Percentiles rank a stretch among this genome's conserved stretches.
phyloP scores from a whole-genome alignment of 2,888 invertebrate genomes.

The Drosophila atroscutellata region DNA sequence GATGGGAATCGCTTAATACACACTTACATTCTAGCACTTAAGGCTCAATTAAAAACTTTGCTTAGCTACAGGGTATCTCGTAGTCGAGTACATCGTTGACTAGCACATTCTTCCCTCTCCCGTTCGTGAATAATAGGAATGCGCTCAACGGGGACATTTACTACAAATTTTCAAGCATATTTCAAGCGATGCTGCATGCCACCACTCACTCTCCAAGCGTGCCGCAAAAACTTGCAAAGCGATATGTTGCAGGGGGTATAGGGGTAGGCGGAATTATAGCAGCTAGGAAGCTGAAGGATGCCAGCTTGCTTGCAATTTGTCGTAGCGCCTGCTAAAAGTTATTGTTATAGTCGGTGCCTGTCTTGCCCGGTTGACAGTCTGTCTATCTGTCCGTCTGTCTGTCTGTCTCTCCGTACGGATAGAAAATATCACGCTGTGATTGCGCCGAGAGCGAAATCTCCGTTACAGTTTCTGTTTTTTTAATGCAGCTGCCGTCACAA shows the following conservation, averaged over 20 bases:
- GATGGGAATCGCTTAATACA: background rate
- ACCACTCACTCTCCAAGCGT: slow-evolving; percentile 18
- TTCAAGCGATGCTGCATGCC: slow-evolving; percentile 47
- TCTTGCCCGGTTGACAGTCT: slow-evolving; percentile 35
- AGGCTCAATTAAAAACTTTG: background rate
- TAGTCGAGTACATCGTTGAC: background rate
- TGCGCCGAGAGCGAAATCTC: slow-evolving; percentile 69
- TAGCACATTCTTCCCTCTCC: background rate
- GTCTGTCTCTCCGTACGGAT: slow-evolving; percentile 28
- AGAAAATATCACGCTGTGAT: slow-evolving; percentile 72
- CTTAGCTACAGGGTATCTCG: background rate
- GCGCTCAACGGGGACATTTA: slow-evolving; percentile 56
- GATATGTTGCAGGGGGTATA: background rate
- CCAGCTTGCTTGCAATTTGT: slow-evolving; percentile 56
- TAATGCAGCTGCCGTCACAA: slow-evolving; percentile 32
- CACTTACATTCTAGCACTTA: background rate
- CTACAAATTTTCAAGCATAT: slow-evolving; percentile 62
- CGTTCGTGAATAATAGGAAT: slow-evolving; percentile 26
- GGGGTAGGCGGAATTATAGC: background rate
- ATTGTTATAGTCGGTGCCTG: slow-evolving; percentile 46
- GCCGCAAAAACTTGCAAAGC: slow-evolving; percentile 39
- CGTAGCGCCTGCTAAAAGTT: slow-evolving; percentile 47
- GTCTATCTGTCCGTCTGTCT: slow-evolving; percentile 43
- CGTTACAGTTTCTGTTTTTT: slow-evolving; percentile 11
- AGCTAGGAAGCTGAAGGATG: slow-evolving; percentile 23